phyloP scores from a whole-genome alignment of 2,797 vertebrate genomes.

The Aotus griseimembra region DNA sequence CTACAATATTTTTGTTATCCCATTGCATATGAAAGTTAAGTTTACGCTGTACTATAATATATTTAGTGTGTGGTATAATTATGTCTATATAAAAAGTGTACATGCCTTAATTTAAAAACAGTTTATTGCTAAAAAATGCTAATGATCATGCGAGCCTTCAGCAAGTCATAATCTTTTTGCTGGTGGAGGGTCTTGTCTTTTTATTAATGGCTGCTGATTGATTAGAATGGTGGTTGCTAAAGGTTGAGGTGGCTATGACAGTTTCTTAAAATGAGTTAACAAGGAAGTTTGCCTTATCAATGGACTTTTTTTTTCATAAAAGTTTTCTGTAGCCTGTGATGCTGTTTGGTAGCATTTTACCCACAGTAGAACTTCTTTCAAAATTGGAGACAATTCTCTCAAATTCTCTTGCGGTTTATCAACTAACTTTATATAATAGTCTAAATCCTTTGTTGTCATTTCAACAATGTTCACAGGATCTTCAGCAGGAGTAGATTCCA shows the following conservation, averaged over 20 bases:
- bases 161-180: background rate
- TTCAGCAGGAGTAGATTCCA: background rate
- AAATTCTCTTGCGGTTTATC: background rate
- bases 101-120: background rate
- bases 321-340: background rate
- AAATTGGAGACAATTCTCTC: background rate
- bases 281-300: background rate
- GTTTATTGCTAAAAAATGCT: background rate
- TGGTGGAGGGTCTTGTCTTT: background rate
- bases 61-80: background rate
- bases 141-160: background rate
- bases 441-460: background rate
- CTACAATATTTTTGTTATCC: background rate
- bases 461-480: background rate
- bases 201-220: background rate
- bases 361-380: background rate
- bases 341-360: background rate
- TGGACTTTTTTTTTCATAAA: background rate
- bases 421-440: background rate
- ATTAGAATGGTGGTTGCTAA: background rate
- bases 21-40: background rate
- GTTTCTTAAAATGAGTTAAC: background rate
- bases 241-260: background rate
- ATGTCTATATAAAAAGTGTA: background rate
- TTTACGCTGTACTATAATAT: background rate